Base-by-base conservation (phyloP, 2,113 vertebrate species). In the Uria aalge region DNA sequence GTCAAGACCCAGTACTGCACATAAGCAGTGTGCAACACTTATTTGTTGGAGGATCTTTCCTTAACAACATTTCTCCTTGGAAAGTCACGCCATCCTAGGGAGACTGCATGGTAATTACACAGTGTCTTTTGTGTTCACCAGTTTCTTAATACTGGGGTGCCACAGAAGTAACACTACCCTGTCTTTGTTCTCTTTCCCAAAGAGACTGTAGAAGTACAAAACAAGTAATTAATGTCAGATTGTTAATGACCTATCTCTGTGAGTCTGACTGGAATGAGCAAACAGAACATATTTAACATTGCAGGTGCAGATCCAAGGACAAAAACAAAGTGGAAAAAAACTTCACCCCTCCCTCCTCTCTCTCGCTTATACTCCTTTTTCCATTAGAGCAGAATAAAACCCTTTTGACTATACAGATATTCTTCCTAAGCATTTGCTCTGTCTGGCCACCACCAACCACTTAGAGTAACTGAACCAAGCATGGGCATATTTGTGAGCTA, bases 301-400 rank as follows among this genome's bases (percentile, higher is more conserved):
- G 40, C 95, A 94, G 87, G 74, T 96, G 90, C 93, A 91, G 75
- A 73, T 63, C 38, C 71, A 77, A 94, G 75, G 68, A 94, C 69
- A 84, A 81, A 90, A 88, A 52, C 53, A 71, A 47, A 73, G 32
- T 15, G 16, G 74, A 59, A 88, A 38, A 76, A 73, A 22, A 38
- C 32, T 62, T 57, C 56, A 55, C 5, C 20, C 26, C 6, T 48
- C 59, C 27, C 27, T 73, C 29, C 68, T 62, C 40, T 77, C 36
- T 53, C 56, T 48, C 30, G 3, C 14, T 63, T 15, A 29, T 1
- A 52, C 8, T 67, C 59, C 13, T 71, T 71, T 94, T 90, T 17
- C 52, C 34, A 14, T 24, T 50, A 62, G 29, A 63, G 32, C 27
- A 76, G 53, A 92, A 69, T 36, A 94, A 87, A 87, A 2, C 12